Evolutionary conservation across 1,140 invertebrate genomes (phyloP).

Genomic region (Dendrolimus kikuchii): DNA sequence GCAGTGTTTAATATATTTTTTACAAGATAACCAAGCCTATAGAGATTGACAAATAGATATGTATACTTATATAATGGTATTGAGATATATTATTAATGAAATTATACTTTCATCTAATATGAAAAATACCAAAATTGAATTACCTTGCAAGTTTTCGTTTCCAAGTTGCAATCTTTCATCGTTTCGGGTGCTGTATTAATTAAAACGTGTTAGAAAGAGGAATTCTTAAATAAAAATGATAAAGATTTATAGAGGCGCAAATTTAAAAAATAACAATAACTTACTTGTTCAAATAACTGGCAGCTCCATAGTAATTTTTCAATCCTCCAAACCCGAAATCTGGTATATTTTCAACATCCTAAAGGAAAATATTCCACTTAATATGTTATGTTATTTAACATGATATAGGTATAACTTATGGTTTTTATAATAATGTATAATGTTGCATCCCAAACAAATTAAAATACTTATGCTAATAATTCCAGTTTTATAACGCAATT

Average conservation of each 20-base stretch:
- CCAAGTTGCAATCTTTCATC: constrained; percentile 53
- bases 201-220: not conserved
- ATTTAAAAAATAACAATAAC: constrained; percentile 7
- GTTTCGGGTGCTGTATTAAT: constrained; percentile 34
- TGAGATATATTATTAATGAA: not conserved
- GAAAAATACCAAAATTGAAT: constrained; percentile 3
- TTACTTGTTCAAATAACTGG: constrained; percentile 53
- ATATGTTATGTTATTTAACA: too few relatives aligned
- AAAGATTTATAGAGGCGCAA: constrained; percentile 1
- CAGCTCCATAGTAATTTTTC: constrained; percentile 57
- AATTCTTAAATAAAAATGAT: not conserved
- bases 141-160: constrained; percentile 60
- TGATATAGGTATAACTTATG: too few relatives aligned
- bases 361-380: constrained; percentile 3
- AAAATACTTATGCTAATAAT: too few relatives aligned
- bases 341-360: constrained; percentile 34
- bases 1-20: too few relatives aligned
- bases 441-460: too few relatives aligned
- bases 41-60: too few relatives aligned
- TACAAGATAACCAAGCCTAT: too few relatives aligned
- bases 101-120: not conserved
- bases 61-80: too few relatives aligned
- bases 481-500: too few relatives aligned
- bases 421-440: too few relatives aligned
- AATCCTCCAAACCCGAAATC: constrained; percentile 20